Evolutionary conservation across 2,888 invertebrate species (phyloP).

Genomic region (Junonia oenone): DNA sequence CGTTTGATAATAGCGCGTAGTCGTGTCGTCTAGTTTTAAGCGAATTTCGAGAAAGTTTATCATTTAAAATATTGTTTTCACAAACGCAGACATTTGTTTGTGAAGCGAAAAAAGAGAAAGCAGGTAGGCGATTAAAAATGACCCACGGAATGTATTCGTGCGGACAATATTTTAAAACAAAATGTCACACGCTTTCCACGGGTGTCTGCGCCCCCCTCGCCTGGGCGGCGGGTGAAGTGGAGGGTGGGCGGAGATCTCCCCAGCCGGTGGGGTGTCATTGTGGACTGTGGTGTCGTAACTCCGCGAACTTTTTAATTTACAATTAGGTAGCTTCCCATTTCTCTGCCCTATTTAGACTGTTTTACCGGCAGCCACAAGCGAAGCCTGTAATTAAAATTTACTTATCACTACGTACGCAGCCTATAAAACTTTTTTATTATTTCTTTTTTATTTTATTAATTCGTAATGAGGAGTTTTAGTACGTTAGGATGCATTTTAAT

Average conservation of each 20-base stretch:
- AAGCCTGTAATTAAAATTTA: constrained; percentile 74
- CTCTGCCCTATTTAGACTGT: constrained; percentile 79
- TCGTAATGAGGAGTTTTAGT: background rate
- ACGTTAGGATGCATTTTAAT: background rate
- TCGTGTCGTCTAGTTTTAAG: constrained; percentile 17
- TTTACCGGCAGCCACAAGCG: constrained; percentile 69
- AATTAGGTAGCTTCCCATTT: constrained; percentile 80
- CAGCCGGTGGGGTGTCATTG: constrained; percentile 69
- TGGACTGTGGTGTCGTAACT: constrained; percentile 80
- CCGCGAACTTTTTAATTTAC: constrained; percentile 80
- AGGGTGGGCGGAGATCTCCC: constrained; percentile 34
- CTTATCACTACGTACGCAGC: constrained; percentile 50
- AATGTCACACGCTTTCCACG: constrained; percentile 79
- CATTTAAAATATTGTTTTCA: constrained; percentile 25
- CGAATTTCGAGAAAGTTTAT: constrained; percentile 20
- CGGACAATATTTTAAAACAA: constrained; percentile 80
- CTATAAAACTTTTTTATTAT: background rate
- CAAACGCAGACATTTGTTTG: constrained; percentile 30
- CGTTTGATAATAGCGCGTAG: constrained; percentile 18
- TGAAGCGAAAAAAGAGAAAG: constrained; percentile 51
- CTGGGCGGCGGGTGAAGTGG: constrained; percentile 34
- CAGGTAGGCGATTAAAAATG: constrained; percentile 69
- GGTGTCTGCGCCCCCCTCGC: constrained; percentile 57
- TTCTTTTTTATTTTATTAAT: background rate
- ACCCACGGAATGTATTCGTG: constrained; percentile 76